Evolutionary conservation across 2,797 vertebrate genomes (phyloP).

Genomic region (Numenius phaeopus): DNA sequence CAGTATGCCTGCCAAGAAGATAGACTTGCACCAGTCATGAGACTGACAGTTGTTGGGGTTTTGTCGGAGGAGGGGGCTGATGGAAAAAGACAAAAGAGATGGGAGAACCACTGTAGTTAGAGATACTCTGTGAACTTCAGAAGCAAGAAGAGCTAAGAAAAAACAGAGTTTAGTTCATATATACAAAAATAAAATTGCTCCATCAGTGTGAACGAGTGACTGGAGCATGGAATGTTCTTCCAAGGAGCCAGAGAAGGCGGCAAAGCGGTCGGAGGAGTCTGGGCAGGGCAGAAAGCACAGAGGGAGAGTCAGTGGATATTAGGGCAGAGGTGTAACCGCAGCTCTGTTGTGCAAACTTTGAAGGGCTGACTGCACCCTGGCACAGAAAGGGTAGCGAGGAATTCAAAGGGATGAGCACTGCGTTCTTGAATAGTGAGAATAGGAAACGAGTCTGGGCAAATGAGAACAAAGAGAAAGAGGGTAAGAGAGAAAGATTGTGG

Average conservation of each 20-base stretch:
- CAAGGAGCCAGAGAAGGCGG: neutral
- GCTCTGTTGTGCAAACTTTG: neutral
- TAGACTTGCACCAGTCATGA: neutral
- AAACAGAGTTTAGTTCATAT: neutral
- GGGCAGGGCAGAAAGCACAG: neutral
- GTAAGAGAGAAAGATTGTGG: neutral
- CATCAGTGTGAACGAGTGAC: fast-evolving
- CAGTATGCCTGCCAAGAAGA: neutral
- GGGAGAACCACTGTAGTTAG: neutral
- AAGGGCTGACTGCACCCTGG: neutral
- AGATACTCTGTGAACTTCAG: neutral
- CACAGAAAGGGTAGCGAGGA: neutral
- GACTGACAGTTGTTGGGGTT: neutral
- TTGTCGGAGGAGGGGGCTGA: neutral
- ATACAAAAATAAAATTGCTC: neutral
- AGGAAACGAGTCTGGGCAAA: neutral
- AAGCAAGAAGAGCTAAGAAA: neutral
- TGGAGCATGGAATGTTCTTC: neutral
- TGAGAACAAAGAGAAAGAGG: neutral
- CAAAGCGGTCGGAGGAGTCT: neutral
- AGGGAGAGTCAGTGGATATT: neutral
- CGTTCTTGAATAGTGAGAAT: neutral
- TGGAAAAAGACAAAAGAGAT: neutral
- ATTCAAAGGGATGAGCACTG: neutral
- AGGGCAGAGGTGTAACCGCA: neutral